phyloP scores from a whole-genome alignment of 2,113 vertebrate species.

The Festucalex cinctus region DNA sequence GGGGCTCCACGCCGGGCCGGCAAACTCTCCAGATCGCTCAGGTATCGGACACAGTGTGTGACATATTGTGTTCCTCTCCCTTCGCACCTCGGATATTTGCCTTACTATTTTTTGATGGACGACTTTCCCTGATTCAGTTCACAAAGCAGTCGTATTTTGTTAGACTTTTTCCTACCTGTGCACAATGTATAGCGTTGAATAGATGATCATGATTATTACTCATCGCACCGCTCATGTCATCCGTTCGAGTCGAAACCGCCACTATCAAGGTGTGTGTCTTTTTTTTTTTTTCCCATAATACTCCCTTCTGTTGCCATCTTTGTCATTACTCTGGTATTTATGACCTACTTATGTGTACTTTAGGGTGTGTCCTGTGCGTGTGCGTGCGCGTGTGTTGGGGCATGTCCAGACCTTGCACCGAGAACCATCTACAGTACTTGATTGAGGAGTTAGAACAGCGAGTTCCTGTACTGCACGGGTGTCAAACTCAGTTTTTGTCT shows the following conservation, averaged over 20 bases:
- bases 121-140: slow-evolving; percentile 70
- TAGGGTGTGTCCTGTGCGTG: slow-evolving; percentile 36
- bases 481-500: too few relatives aligned
- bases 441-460: slow-evolving; percentile 32
- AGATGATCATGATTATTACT: slow-evolving; percentile 40
- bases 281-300: slow-evolving; percentile 19
- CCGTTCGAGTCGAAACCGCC: slow-evolving; percentile 28
- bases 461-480: slow-evolving; percentile 25
- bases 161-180: slow-evolving; percentile 73
- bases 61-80: slow-evolving; percentile 65
- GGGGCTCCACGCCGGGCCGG: slow-evolving; percentile 55
- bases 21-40: slow-evolving; percentile 73
- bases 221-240: slow-evolving; percentile 42
- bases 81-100: slow-evolving; percentile 73
- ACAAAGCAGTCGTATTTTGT: slow-evolving; percentile 73
- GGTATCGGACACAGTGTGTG: slow-evolving; percentile 71
- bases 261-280: slow-evolving; percentile 41
- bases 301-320: slow-evolving; percentile 49
- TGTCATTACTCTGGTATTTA: slow-evolving; percentile 58
- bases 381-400: slow-evolving; percentile 18
- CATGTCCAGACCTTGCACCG: slow-evolving; percentile 50
- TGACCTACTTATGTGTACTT: slow-evolving; percentile 47
- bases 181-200: slow-evolving; percentile 71
- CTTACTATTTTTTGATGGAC: slow-evolving; percentile 74
- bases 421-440: slow-evolving; percentile 33